Evolutionary conservation across 2,113 vertebrate genomes (phyloP), one percentile per base, ranked within the genome.

Genomic region (Limanda limanda): DNA sequence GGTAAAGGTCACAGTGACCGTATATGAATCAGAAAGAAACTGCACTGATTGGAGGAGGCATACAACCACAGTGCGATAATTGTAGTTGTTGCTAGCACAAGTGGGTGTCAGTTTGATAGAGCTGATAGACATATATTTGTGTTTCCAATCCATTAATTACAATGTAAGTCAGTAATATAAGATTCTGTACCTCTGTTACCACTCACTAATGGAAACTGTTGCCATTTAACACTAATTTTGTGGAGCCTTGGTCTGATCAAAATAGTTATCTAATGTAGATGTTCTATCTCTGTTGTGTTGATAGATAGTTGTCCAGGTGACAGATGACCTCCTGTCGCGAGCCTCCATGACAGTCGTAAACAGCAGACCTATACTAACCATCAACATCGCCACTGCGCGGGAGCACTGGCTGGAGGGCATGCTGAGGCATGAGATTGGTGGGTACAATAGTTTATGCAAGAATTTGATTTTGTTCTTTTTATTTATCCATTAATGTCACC

Each of bases 331-430:
- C 74, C 95, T 99, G n/a, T 99, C 97, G 68, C 94, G 97, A 80
- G 97, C 97, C 14, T 98, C 97, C 4, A 98, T 99, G 97, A 98
- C 96, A 0, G 95, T 98, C 54, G 95, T 97, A 71, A 98, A 97
- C 10, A 93, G 97, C 72, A 94, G 95, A 40, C 97, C 97, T 23
- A 99, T 97, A 0, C 91, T 99, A 31, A 97, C 95, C 63, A 97
- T 98, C 91, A 99, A 99, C 55, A 84, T 94, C 37, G 94, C 94
- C 82, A 96, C 94, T 0, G 97, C 97, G 0, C 92, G 97, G 4
- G 96, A 98, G 79, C 96, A 98, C 82, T 99, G 97, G 97, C 94
- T 99, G 85, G 97, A 98, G 79, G 97, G 97, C 20, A 97, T 99
- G 95, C 94, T 99, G 77, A 94, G 95, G 55, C 97, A 99, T 14